These are phyloP conservation scores for Cyprinus carpio DNA, from an alignment of 2,113 vertebrate species.

Conservation along the genomic window DNA sequence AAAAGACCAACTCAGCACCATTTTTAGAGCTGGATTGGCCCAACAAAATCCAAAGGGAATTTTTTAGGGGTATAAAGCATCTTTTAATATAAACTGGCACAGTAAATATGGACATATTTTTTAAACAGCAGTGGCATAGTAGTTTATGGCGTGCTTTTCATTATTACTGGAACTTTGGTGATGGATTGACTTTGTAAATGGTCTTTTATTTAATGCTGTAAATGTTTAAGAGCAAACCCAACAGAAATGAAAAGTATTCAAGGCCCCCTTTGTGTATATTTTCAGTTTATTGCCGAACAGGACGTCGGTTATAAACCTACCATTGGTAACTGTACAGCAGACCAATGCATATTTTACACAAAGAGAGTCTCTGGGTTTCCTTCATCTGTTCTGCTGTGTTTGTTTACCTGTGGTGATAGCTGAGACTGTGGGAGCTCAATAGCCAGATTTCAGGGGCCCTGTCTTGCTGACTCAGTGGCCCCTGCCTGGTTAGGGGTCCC, in stretches of 20 bases:
- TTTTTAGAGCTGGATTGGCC: not conserved
- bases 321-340: not conserved
- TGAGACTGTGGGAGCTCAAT: constrained; percentile 13
- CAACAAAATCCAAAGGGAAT: not conserved
- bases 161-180: not conserved
- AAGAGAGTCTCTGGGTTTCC: not conserved
- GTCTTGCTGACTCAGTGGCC: constrained; percentile 36
- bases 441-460: not conserved
- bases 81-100: not conserved
- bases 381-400: constrained; percentile 41
- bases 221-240: not conserved
- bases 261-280: not conserved
- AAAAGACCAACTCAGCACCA: constrained; percentile 10
- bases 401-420: constrained; percentile 45
- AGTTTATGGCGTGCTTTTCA: not conserved
- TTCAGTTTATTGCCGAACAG: not conserved
- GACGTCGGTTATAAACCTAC: not conserved
- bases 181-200: not conserved
- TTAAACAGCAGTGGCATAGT: not conserved
- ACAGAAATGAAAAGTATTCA: not conserved
- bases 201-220: not conserved
- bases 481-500: not conserved
- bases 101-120: not conserved
- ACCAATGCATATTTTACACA: not conserved
- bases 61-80: not conserved